Base-by-base conservation (phyloP, 2,888 invertebrate genomes). In the Drosophila silvestris region DNA sequence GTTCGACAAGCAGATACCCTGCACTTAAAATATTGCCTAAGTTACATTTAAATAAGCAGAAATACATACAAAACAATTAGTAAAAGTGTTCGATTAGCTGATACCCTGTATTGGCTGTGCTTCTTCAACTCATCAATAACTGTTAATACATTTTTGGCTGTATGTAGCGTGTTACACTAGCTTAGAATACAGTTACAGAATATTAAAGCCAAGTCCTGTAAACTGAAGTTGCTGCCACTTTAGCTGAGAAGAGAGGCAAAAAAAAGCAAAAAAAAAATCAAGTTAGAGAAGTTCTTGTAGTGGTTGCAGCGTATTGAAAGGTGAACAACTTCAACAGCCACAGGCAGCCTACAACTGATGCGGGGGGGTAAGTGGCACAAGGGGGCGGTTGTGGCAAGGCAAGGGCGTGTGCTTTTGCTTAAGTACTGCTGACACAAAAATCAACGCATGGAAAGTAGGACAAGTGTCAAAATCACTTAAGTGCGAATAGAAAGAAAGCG, bases 391-490 rank as follows among this genome's bases (percentile, higher is more conserved):
- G 26, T 16, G 30, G 37, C 5, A 26, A n/a, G 12, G 30, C 57
- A 28, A 44, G 37, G 61, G 64, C 28, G 33, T 44, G 41, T n/a
- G 54, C 53, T 26, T 58, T 58, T 47, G 66, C 57, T 62, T 79
- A 73, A 76, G 67, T 62, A 74, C 77, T 83, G 87, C 89, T 86
- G 86, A 86, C 86, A 86, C 85, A 86, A 87, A 86, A 86, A 86
- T 89, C 86, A 86, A 86, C 89, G 89, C 89, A 89, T 89, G 85
- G 81, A 89, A 87, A 87, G 85, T 87, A 73, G 86, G 88, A 89
- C 86, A 87, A 87, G 86, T 87, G 86, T 87, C 89, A 87, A 89
- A 87, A 87, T 89, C 89, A 87, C 86, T 87, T 87, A 87, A 89
- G 86, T 82, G 85, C 89, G 89, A 86, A 86, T 78, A 81, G 72